These are phyloP conservation scores for Trematomus loennbergii DNA, from an alignment of 2,113 vertebrate genomes.

Conservation along the genomic window DNA sequence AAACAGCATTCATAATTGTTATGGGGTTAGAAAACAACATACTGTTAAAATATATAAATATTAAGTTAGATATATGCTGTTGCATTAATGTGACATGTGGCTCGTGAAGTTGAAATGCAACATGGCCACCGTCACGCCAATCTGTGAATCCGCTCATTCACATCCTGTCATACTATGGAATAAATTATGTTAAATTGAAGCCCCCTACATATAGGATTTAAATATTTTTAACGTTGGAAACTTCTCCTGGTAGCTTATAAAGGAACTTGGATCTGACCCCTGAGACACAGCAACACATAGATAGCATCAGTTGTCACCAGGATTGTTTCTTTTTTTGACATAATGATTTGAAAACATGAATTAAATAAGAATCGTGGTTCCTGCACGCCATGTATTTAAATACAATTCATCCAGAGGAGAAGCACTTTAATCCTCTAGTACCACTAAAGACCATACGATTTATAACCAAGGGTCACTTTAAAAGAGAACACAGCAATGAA, in stretches of 20 bases:
- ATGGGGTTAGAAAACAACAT: background rate
- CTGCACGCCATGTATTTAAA: too few species aligned
- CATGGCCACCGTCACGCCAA: background rate
- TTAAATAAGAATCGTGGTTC: background rate
- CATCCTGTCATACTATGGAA: conserved; percentile 14
- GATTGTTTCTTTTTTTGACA: background rate
- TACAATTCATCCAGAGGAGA: background rate
- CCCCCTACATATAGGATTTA: background rate
- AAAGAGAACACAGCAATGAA: background rate
- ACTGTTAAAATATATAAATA: background rate
- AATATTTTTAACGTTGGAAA: conserved; percentile 1
- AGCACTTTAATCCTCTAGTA: background rate
- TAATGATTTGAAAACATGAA: background rate
- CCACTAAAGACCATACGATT: background rate
- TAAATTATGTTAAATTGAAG: background rate
- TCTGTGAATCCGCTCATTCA: background rate
- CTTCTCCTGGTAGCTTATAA: background rate
- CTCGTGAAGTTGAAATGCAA: background rate
- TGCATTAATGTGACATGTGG: conserved; percentile 7
- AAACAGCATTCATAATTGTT: background rate
- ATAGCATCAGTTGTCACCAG: background rate
- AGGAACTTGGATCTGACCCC: background rate
- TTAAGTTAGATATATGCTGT: background rate
- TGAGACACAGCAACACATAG: background rate
- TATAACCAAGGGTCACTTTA: background rate